Percentiles rank a stretch among this genome's conserved stretches.
These are phyloP conservation scores for Merops nubicus DNA, from an alignment of 2,113 vertebrate genomes.

Conservation along the genomic window DNA sequence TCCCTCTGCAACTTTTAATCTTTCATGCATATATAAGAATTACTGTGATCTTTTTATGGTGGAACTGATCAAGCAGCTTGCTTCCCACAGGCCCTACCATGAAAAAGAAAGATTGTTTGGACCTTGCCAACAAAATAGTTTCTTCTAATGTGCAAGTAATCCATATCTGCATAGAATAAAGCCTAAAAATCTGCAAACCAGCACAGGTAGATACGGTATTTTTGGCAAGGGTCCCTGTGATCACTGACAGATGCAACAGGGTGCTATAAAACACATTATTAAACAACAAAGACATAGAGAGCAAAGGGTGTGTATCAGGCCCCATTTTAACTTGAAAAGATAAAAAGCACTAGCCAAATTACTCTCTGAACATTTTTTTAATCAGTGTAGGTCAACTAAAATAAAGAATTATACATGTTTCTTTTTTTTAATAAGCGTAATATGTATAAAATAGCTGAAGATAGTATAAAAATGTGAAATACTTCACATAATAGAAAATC, in stretches of 20 bases:
- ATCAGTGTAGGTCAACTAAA: background rate
- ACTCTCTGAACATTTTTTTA: background rate
- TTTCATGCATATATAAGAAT: background rate
- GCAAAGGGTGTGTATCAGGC: background rate
- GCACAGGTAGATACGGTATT: rapidly evolving
- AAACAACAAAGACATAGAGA: background rate
- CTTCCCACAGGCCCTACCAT: background rate
- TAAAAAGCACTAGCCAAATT: background rate
- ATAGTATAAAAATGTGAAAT: background rate
- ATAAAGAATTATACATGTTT: background rate
- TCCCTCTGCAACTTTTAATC: background rate
- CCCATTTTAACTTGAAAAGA: background rate
- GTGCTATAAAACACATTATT: background rate
- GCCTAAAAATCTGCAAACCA: background rate
- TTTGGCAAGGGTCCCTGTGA: background rate
- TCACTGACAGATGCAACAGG: background rate
- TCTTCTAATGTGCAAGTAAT: background rate
- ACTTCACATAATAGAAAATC: background rate
- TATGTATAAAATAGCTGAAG: background rate
- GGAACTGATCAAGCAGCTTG: background rate
- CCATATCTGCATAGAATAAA: background rate
- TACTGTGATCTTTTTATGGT: background rate
- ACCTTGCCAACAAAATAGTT: background rate
- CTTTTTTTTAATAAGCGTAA: background rate
- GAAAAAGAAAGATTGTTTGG: background rate